These are phyloP conservation scores for Stegophylla sp. DNA, from an alignment of 2,888 invertebrate genomes.

Conservation along the genomic window DNA sequence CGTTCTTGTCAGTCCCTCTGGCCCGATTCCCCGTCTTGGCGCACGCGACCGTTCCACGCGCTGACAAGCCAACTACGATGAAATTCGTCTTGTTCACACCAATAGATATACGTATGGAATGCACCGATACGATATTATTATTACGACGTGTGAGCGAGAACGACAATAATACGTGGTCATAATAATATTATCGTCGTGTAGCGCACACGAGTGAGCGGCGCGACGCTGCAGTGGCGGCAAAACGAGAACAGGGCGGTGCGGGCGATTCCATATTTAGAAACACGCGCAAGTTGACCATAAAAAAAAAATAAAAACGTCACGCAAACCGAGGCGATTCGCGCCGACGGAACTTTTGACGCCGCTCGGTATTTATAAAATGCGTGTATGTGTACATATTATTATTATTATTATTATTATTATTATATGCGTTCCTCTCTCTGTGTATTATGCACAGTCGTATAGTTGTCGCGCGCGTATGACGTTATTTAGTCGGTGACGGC, in stretches of 20 bases:
- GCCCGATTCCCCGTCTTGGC: too few relatives aligned
- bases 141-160: too few relatives aligned
- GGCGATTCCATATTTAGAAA: constrained; percentile 40
- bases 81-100: too few relatives aligned
- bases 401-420: too few relatives aligned
- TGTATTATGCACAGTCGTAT: neutral
- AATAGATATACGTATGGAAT: too few relatives aligned
- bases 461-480: neutral
- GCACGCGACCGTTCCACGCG: too few relatives aligned
- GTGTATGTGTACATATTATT: constrained; percentile 5
- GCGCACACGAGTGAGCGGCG: neutral
- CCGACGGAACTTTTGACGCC: constrained; percentile 2
- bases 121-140: too few relatives aligned
- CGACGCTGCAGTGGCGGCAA: neutral
- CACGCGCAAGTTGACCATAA: constrained; percentile 25
- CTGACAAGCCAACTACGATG: too few relatives aligned
- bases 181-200: neutral
- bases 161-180: too few relatives aligned
- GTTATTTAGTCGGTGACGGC: neutral
- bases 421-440: too few relatives aligned
- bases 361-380: constrained; percentile 29
- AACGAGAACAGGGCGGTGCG: constrained; percentile 6
- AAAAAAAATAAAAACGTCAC: constrained; percentile 19
- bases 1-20: too few relatives aligned
- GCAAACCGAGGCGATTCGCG: constrained; percentile 11